phyloP scores from a whole-genome alignment of 1,140 invertebrate genomes.

The Nymphalis io region DNA sequence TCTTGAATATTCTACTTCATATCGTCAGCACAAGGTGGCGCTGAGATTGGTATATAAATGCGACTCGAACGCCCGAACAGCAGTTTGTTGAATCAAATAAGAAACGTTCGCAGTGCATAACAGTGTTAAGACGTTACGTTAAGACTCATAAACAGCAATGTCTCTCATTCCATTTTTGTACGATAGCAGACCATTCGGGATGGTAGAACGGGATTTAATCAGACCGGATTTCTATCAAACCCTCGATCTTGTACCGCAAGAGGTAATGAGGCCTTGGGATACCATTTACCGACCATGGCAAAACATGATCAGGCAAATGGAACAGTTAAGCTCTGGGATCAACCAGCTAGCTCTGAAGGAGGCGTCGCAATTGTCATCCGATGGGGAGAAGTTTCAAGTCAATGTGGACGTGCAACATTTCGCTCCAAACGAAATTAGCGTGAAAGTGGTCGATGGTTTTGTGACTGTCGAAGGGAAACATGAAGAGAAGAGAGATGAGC shows the following conservation, averaged over 20 bases:
- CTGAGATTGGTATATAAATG: slow-evolving; percentile 56
- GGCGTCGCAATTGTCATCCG: slow-evolving; percentile 46
- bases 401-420: slow-evolving; percentile 93
- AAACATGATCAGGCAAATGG: slow-evolving; percentile 55
- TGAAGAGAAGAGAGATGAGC: slow-evolving; percentile 87
- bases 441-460: slow-evolving; percentile 88
- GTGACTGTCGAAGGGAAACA: slow-evolving; percentile 88
- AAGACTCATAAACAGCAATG: slow-evolving; percentile 48
- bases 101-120: slow-evolving; percentile 15
- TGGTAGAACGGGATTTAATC: slow-evolving; percentile 52
- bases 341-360: slow-evolving; percentile 54
- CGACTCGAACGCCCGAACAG: slow-evolving; percentile 7
- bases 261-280: slow-evolving; percentile 50
- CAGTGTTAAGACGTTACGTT: slow-evolving; percentile 22
- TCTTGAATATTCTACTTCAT: slow-evolving; percentile 50
- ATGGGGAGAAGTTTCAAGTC: slow-evolving; percentile 82
- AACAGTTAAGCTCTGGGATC: slow-evolving; percentile 53
- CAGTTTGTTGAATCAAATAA: slow-evolving; percentile 36
- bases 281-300: slow-evolving; percentile 45
- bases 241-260: slow-evolving; percentile 45
- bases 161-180: slow-evolving; percentile 59
- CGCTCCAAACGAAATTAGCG: slow-evolving; percentile 89
- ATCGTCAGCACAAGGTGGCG: slow-evolving; percentile 53
- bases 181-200: slow-evolving; percentile 52
- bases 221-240: slow-evolving; percentile 45